Percentiles rank a stretch among this genome's conserved stretches.
These are phyloP conservation scores for Helicoverpa armigera DNA, from an alignment of 1,140 invertebrate genomes.

Conservation along the genomic window DNA sequence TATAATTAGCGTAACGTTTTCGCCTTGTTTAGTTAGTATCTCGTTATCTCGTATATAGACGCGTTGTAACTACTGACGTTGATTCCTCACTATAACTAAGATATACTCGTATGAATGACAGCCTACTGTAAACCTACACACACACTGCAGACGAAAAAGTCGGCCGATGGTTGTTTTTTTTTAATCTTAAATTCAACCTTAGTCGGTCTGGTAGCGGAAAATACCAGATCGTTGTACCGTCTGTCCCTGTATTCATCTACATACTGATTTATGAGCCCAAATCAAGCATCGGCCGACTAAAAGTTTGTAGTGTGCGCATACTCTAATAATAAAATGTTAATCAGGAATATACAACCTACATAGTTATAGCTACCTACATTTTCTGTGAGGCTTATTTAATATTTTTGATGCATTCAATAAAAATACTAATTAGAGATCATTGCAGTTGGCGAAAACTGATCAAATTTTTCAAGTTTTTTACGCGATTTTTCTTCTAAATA, in stretches of 20 bases:
- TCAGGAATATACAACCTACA: too few relatives aligned
- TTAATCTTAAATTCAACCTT: too few relatives aligned
- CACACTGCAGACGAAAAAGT: too few relatives aligned
- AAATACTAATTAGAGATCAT: slow-evolving; percentile 30
- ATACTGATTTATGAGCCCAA: too few relatives aligned
- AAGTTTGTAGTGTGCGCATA: too few relatives aligned
- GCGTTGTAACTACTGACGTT: background rate
- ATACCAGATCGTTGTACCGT: too few relatives aligned
- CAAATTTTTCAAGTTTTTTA: background rate
- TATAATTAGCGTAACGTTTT: slow-evolving; percentile 23
- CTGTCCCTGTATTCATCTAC: too few relatives aligned
- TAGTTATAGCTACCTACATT: slow-evolving; percentile 5
- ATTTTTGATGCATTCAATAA: background rate
- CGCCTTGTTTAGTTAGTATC: background rate
- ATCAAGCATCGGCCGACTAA: too few relatives aligned
- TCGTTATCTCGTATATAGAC: background rate
- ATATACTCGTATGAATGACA: background rate
- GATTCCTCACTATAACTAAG: background rate
- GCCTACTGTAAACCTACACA: background rate
- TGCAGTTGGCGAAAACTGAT: slow-evolving; percentile 27
- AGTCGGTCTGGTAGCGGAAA: too few relatives aligned
- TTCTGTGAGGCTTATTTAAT: background rate
- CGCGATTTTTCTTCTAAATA: too few relatives aligned
- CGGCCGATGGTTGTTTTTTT: too few relatives aligned
- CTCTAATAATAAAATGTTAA: too few relatives aligned